Evolutionary conservation across 1,140 invertebrate species (phyloP).

Genomic region (Drosophila sp.): DNA sequence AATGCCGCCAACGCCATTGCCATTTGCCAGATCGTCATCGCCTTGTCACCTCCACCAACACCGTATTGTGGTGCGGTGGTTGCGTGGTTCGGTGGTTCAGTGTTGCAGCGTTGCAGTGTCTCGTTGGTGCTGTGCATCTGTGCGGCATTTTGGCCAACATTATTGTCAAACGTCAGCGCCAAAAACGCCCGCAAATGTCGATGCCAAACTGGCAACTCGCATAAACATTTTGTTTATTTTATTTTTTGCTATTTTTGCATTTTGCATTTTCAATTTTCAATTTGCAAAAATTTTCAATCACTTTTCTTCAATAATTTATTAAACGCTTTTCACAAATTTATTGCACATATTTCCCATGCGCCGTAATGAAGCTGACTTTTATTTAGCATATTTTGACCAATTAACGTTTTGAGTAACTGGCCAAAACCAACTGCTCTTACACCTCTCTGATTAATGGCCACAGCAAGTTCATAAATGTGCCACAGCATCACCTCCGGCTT

Average conservation of each 20-base stretch:
- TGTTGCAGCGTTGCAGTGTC: not conserved
- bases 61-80: not conserved
- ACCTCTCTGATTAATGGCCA: constrained; percentile 4
- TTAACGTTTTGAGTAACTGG: constrained; percentile 9
- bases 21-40: constrained; percentile 33
- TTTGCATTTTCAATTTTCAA: constrained; percentile 40
- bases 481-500: not conserved
- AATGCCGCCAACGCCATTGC: constrained; percentile 64
- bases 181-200: constrained; percentile 26
- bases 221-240: not conserved
- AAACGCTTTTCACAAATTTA: constrained; percentile 43
- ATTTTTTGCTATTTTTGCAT: too few species aligned
- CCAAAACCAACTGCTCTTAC: not conserved
- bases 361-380: constrained; percentile 46
- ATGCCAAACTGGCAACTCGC: too few species aligned
- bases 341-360: constrained; percentile 23
- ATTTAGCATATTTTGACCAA: constrained; percentile 40
- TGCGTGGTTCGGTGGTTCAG: not conserved
- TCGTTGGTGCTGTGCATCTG: not conserved
- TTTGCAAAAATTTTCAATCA: constrained; percentile 49
- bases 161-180: constrained; percentile 63
- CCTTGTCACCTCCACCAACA: constrained; percentile 32
- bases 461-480: not conserved
- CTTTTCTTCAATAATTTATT: constrained; percentile 22
- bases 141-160: constrained; percentile 61